These are phyloP conservation scores for Ormyrus pomaceus DNA, from an alignment of 2,888 invertebrate genomes.

Conservation along the genomic window DNA sequence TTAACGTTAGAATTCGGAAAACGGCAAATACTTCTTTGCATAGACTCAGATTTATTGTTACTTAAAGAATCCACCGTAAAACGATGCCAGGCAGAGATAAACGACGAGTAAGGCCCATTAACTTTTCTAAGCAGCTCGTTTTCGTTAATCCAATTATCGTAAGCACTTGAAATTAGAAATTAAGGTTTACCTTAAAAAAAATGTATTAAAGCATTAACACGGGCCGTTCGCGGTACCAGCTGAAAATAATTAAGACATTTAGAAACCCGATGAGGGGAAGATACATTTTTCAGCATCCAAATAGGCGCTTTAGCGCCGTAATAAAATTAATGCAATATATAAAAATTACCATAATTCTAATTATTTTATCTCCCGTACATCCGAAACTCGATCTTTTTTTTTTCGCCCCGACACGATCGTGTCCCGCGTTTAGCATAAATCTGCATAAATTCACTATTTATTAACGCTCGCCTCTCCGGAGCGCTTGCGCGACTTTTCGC, in stretches of 20 bases:
- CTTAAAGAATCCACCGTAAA: too few species aligned
- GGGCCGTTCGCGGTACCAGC: too few species aligned
- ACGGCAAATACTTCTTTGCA: too few species aligned
- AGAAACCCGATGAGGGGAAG: neutral
- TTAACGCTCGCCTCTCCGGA: neutral
- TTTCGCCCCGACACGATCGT: neutral
- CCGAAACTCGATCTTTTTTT: conserved; percentile 9
- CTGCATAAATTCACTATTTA: conserved; percentile 19
- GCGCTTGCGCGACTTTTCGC: neutral
- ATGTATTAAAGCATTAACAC: too few species aligned
- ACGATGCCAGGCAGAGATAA: too few species aligned
- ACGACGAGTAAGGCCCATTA: too few species aligned
- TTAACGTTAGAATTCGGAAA: too few species aligned
- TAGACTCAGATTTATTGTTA: too few species aligned
- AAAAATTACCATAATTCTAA: conserved; percentile 10
- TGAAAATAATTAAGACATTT: neutral
- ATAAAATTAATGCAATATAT: neutral
- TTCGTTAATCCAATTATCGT: too few species aligned
- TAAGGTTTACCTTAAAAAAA: too few species aligned
- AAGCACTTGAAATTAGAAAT: too few species aligned
- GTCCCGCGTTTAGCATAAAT: conserved; percentile 11
- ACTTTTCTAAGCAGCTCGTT: too few species aligned
- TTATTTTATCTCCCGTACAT: conserved; percentile 14
- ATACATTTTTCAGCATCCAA: neutral
- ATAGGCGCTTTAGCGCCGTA: neutral